phyloP scores from a whole-genome alignment of 53 echinoderm and acorn worm genomes.

The Pentamera pediparva region DNA sequence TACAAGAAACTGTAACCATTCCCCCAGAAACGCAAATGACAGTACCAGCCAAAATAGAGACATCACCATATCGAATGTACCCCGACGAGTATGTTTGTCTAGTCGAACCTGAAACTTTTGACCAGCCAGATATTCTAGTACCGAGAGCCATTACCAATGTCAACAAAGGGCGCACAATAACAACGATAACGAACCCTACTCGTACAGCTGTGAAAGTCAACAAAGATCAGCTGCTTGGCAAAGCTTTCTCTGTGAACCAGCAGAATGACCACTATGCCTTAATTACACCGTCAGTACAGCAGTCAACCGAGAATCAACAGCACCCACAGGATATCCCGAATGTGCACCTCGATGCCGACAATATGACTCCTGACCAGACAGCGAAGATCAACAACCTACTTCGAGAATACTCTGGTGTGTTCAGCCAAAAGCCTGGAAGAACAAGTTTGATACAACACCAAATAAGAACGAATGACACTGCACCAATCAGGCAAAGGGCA shows the following conservation, averaged over 20 bases:
- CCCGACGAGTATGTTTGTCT: not conserved
- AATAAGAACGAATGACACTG: too few species aligned
- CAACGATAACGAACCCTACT: not conserved
- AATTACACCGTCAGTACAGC: not conserved
- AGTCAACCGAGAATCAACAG: not conserved
- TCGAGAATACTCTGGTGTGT: too few species aligned
- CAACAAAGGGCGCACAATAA: not conserved
- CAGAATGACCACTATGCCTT: too few species aligned
- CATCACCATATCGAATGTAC: not conserved
- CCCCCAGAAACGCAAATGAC: not conserved
- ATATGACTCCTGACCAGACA: too few species aligned
- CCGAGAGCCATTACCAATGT: not conserved
- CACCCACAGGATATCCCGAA: too few species aligned
- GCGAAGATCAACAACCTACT: too few species aligned
- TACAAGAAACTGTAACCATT: not conserved
- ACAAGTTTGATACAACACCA: too few species aligned
- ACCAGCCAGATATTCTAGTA: not conserved
- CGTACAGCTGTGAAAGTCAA: not conserved
- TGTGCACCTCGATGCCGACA: too few species aligned
- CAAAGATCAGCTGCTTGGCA: not conserved
- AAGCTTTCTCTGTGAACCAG: not conserved
- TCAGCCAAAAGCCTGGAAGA: too few species aligned
- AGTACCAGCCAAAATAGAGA: not conserved
- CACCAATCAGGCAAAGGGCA: too few species aligned
- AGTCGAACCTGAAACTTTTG: not conserved